These are phyloP conservation scores for Cherax quadricarinatus DNA, from an alignment of 1,140 invertebrate genomes.

Conservation along the genomic window DNA sequence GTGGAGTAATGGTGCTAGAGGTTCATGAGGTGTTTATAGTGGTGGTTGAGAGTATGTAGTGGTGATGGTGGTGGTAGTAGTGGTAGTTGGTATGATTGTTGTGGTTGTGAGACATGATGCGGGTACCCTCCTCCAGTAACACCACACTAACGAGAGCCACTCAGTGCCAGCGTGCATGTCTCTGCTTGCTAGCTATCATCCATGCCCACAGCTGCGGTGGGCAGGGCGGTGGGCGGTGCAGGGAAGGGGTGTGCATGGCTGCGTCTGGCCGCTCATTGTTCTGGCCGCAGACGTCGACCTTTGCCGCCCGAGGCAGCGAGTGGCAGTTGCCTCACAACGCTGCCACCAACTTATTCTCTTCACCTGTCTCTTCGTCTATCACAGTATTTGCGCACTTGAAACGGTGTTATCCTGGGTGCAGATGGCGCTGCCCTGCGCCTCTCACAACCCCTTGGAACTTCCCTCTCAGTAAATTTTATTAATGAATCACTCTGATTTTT, in stretches of 20 bases:
- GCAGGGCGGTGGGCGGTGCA: not conserved
- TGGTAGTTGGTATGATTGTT: not conserved
- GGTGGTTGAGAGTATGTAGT: not conserved
- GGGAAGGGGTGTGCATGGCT: not conserved
- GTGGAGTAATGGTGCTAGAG: no score
- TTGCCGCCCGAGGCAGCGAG: slow-evolving; percentile 33
- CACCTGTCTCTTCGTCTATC: not conserved
- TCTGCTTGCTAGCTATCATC: not conserved
- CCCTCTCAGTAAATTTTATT: not conserved
- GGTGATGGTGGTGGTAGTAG: not conserved
- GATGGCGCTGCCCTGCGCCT: no score
- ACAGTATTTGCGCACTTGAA: no score
- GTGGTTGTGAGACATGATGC: not conserved
- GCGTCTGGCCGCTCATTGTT: slow-evolving; percentile 15
- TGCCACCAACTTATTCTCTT: not conserved
- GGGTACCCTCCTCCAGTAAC: not conserved
- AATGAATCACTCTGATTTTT: not conserved
- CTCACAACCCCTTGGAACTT: not conserved
- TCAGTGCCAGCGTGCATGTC: not conserved
- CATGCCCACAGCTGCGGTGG: no score
- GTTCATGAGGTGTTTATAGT: no score
- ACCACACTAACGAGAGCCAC: no score
- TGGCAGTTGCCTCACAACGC: slow-evolving; percentile 22
- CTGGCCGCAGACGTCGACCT: slow-evolving; percentile 40
- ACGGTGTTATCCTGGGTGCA: no score